Evolutionary conservation across 2,888 invertebrate genomes (phyloP).

Genomic region (Mellilla xanthometata): DNA sequence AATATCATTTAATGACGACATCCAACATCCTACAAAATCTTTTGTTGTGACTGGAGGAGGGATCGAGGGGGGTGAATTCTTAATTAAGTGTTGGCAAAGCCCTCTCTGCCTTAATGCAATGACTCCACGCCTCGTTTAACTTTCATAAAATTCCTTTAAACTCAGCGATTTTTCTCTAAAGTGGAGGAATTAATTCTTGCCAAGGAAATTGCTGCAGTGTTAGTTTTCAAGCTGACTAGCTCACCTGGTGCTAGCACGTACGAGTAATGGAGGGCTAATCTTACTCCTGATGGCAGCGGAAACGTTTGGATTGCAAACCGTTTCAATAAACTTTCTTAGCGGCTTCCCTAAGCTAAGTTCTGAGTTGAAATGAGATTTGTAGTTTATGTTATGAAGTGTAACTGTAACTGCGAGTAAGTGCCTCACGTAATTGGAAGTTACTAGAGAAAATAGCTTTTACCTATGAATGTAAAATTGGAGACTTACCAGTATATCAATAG

Average conservation of each 20-base stretch:
- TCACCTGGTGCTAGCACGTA: constrained; percentile 12
- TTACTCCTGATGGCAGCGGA: constrained; percentile 3
- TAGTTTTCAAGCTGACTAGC: constrained; percentile 9
- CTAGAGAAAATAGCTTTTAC: too few species aligned
- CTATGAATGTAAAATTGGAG: too few species aligned
- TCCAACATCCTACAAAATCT: constrained; percentile 54
- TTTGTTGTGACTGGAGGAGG: constrained; percentile 70
- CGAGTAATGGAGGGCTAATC: constrained; percentile 10
- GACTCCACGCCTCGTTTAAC: constrained; percentile 79
- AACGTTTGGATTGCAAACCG: not conserved
- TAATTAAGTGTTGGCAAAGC: constrained; percentile 80
- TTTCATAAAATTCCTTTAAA: constrained; percentile 77
- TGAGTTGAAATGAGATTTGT: too few species aligned
- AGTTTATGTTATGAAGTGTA: too few species aligned
- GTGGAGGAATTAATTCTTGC: constrained; percentile 60
- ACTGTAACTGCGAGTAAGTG: too few species aligned
- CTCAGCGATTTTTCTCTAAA: constrained; percentile 72
- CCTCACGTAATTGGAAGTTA: too few species aligned
- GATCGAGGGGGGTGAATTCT: constrained; percentile 62
- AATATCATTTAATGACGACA: constrained; percentile 71
- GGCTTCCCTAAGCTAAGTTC: not conserved
- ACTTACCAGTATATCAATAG: too few species aligned
- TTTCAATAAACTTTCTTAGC: constrained; percentile 1
- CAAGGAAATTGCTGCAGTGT: constrained; percentile 19
- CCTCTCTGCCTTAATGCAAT: constrained; percentile 78